Evolutionary conservation across 2,888 invertebrate species (phyloP).

Genomic region (Corbicula japonica): DNA sequence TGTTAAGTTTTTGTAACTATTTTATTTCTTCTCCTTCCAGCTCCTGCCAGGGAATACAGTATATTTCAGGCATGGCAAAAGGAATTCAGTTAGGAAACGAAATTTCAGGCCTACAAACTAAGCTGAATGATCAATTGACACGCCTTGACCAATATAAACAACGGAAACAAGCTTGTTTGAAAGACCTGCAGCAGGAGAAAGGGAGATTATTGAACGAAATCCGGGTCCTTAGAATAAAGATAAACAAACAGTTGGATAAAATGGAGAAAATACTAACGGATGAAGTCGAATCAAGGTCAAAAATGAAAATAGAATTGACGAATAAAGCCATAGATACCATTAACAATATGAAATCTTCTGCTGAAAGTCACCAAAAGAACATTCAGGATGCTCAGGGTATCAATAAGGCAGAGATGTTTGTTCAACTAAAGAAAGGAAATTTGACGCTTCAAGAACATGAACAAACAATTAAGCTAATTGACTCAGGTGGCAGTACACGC

Average conservation of each 20-base stretch:
- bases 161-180: background rate
- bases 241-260: constrained; percentile 4
- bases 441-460: background rate
- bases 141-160: background rate
- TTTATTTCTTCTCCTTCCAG: background rate
- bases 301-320: background rate
- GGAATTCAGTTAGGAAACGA: background rate
- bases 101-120: background rate
- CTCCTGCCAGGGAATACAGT: background rate
- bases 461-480: background rate
- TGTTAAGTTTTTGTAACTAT: background rate
- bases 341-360: background rate
- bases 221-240: background rate
- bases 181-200: background rate
- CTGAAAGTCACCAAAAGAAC: background rate
- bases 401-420: constrained; percentile 3
- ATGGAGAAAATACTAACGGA: constrained; percentile 1
- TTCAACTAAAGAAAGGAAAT: background rate
- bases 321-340: background rate
- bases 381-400: background rate
- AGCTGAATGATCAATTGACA: background rate
- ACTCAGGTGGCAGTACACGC: background rate
- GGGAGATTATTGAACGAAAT: background rate
- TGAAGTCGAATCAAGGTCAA: background rate
- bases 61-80: background rate